Base-by-base conservation (phyloP, 1,140 invertebrate genomes). In the Zaprionus africanus region DNA sequence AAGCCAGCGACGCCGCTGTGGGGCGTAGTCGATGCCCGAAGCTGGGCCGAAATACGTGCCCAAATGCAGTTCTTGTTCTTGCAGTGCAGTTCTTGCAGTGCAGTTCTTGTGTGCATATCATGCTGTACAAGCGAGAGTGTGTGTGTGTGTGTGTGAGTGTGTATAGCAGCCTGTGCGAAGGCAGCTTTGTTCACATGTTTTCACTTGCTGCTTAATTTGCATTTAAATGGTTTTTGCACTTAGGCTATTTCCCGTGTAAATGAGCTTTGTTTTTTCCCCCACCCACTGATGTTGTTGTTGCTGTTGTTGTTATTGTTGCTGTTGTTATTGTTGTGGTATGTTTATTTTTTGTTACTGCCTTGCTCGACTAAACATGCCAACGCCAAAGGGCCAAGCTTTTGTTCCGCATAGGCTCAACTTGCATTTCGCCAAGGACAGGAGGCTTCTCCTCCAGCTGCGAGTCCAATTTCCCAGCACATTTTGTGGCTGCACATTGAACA, bases 181-280 rank as follows among this genome's bases (percentile, higher is more conserved):
- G 78, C 74, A 69, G 78, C 84, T 87, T 81, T 87, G 84, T 87
- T 88, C 84, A 91, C 88, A 88, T 91, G 88, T 91, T 91, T 91
- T 91, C 88, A 91, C 83, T 91, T 91, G 87, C 88, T 83, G 88
- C 78, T 87, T 91, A 91, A 91, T 91, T 91, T 91, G 88, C 88
- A 91, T 91, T 91, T 91, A 91, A 91, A 91, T 91, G 88, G 88
- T 91, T 91, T 91, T 91, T 91, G 81, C 83, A 91, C 83, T 87
- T 91, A 85, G 88, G 81, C 88, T 85, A 91, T 88, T 88, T 91
- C 88, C 88, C 88, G 81, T 91, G 88, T 91, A 91, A 91, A 91
- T 91, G 88, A 91, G 88, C 88, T 91, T 91, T 91, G 88, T 90
- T 84, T 51, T 49, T 46, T 0, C 41, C 41, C 41, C 6, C 36